Conservation (phyloP, 2,113 vertebrate genomes). For the Mustelus asterias region DNA sequence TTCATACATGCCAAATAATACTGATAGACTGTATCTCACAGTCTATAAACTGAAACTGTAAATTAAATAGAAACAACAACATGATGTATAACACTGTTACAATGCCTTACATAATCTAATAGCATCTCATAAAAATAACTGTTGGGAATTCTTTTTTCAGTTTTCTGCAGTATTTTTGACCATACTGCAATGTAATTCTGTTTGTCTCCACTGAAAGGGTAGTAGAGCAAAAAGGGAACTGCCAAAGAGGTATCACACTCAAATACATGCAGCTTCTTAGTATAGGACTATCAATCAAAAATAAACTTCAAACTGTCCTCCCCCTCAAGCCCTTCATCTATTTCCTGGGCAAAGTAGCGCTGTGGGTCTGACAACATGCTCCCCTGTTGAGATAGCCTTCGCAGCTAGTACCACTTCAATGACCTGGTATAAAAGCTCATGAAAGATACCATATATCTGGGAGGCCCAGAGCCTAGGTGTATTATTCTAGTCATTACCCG, state of each 20-base stretch:
- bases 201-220: not conserved
- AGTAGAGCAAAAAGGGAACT: not conserved
- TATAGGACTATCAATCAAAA: not conserved
- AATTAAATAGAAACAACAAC: not conserved
- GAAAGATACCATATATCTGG: not conserved
- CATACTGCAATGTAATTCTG: not conserved
- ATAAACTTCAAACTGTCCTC: not conserved
- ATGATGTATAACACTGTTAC: not conserved
- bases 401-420: not conserved
- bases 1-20: not conserved
- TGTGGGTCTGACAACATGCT: not conserved
- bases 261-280: not conserved
- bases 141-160: not conserved
- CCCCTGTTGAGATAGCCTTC: not conserved
- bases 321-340: not conserved
- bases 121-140: not conserved
- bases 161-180: not conserved
- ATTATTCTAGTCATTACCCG: not conserved
- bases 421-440: not conserved
- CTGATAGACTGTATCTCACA: not conserved
- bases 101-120: constrained; percentile 3
- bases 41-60: not conserved
- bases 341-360: not conserved
- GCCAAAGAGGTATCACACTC: not conserved
- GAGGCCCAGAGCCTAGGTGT: not conserved